A percentile compares a stretch with the other conserved stretches of the same genome.
phyloP scores from a whole-genome alignment of 2,113 vertebrate species.

The Paralichthys olivaceus region DNA sequence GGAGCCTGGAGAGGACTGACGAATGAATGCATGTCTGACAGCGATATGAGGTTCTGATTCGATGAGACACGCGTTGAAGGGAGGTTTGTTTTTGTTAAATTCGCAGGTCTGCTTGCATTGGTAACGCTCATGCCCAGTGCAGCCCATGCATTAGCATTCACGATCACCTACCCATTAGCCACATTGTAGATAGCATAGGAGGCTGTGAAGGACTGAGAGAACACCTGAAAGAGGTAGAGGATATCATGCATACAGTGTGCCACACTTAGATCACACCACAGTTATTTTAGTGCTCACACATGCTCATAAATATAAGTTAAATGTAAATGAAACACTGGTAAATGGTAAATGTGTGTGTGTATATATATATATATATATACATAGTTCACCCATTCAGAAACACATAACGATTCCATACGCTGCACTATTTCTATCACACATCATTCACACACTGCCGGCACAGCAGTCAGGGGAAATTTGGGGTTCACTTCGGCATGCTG shows the following conservation, averaged over 20 bases:
- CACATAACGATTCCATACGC: too few relatives aligned
- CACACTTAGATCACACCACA: constrained; percentile 58
- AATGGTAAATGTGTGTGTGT: too few relatives aligned
- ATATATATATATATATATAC: too few relatives aligned
- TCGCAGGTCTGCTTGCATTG: constrained; percentile 65
- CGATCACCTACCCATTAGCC: constrained; percentile 84
- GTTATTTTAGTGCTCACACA: constrained; percentile 51
- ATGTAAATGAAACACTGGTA: constrained; percentile 34
- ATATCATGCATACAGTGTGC: constrained; percentile 76
- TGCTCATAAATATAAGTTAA: constrained; percentile 29
- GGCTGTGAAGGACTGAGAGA: constrained; percentile 87
- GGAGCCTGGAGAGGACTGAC: constrained; percentile 41
- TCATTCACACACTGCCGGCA: too few relatives aligned
- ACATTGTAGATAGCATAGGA: constrained; percentile 85
- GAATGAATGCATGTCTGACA: constrained; percentile 72
- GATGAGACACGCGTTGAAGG: constrained; percentile 58
- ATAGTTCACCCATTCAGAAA: too few relatives aligned
- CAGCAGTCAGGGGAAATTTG: too few relatives aligned
- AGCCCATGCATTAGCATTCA: constrained; percentile 83
- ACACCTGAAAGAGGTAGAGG: constrained; percentile 85
- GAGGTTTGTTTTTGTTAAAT: constrained; percentile 19
- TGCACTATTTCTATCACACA: too few relatives aligned
- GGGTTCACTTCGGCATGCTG: too few relatives aligned
- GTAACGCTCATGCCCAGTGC: constrained; percentile 81
- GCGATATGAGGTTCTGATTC: constrained; percentile 58